Percentiles rank a stretch among this genome's conserved stretches.
phyloP scores from a whole-genome alignment of 2,797 vertebrate genomes.

The Helicolenus hilgendorfi region DNA sequence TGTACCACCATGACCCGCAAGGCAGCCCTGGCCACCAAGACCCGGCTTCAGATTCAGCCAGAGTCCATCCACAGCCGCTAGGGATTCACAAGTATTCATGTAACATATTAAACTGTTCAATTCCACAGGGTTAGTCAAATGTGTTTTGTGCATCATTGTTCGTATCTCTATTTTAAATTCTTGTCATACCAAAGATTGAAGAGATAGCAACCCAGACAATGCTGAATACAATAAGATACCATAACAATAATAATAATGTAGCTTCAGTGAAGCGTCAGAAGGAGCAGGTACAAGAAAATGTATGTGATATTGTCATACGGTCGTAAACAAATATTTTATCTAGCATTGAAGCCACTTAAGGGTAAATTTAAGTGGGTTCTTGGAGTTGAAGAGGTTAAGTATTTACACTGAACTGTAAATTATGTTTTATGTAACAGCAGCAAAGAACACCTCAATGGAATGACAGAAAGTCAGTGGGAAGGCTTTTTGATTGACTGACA shows the following conservation, averaged over 20 bases:
- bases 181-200: neutral
- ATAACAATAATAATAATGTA: slow-evolving; percentile 36
- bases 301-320: neutral
- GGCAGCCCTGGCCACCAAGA: too few relatives aligned
- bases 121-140: neutral
- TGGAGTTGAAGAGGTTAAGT: neutral
- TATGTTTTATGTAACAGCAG: neutral
- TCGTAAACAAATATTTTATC: neutral
- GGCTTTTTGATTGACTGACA: neutral
- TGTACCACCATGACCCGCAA: too few relatives aligned
- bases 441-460: neutral
- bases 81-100: too few relatives aligned
- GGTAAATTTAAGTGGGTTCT: neutral
- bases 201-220: neutral
- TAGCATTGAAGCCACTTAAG: neutral
- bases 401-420: neutral
- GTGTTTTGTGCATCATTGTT: neutral
- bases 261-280: slow-evolving; percentile 79
- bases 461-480: neutral
- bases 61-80: too few relatives aligned
- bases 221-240: neutral
- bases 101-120: slow-evolving; percentile 11
- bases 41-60: too few relatives aligned
- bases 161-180: neutral
- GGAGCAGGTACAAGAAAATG: neutral